These are phyloP conservation scores for Sympetrum striolatum DNA, from an alignment of 2,888 invertebrate genomes.

Conservation along the genomic window DNA sequence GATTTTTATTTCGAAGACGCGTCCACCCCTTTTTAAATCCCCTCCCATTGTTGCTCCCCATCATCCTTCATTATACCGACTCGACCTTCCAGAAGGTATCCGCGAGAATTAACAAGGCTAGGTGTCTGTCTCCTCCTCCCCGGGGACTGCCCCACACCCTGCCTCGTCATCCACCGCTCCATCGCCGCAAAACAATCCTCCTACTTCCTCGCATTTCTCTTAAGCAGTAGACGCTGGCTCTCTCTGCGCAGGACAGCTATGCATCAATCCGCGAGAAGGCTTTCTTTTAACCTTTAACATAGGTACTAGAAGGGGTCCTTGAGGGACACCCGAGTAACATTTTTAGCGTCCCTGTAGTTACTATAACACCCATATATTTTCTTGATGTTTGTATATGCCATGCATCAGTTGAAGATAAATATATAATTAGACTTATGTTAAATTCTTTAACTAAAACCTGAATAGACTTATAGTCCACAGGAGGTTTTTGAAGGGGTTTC, in stretches of 20 bases:
- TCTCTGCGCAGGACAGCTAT: background rate
- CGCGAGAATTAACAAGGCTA: constrained; percentile 36
- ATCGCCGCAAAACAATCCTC: background rate
- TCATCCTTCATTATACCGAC: constrained; percentile 40
- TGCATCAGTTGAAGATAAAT: no score
- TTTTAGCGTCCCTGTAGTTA: no score
- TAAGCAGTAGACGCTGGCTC: background rate
- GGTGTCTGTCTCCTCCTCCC: background rate
- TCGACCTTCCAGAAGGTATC: constrained; percentile 41
- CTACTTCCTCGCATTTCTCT: background rate
- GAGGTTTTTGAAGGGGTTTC: no score
- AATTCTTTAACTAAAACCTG: no score
- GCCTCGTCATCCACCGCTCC: background rate
- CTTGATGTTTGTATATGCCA: no score
- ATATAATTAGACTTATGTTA: no score
- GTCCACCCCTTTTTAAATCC: background rate
- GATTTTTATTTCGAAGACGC: background rate
- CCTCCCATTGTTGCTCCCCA: background rate
- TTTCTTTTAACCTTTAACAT: background rate
- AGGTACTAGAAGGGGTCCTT: no score
- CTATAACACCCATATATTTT: no score
- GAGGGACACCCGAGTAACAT: no score
- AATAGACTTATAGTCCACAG: no score
- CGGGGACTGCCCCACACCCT: background rate
- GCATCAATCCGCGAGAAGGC: background rate